Base-by-base conservation (phyloP, 2,113 vertebrate species). In the Ptyas mucosa region DNA sequence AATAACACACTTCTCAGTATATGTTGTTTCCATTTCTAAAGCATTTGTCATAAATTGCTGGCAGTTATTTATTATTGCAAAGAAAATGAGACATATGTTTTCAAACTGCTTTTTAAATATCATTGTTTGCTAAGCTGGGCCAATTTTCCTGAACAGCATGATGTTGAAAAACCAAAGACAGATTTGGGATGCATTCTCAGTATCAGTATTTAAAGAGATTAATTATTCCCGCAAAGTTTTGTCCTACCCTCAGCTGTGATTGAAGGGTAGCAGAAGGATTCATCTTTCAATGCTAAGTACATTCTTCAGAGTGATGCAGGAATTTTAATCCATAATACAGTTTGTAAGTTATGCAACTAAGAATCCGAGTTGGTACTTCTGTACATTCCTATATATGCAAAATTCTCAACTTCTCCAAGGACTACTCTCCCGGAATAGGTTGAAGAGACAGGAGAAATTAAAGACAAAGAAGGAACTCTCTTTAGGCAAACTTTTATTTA, bases 351-450 rank as follows among this genome's bases (percentile, higher is more conserved):
- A 86, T 61, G 5, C 24, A 52, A 51, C n/a, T 34, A 18, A 46
- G 52, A 20, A 29, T 34, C 9, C 26, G 39, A 39, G 5, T 18
- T 61, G 34, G 46, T 5, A 52, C 5, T 64, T 64, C 12, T 94
- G 92, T 85, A 24, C 92, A 89, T 93, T 93, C 55, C 90, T 92
- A 92, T 92, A 93, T 90, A 90, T 54, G n/a, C 51, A 57, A 91
- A 91, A 92, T 69, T 90, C 18, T 18, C 57, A 90, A 23, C 87
- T 23, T 2, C 54, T 95, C 14, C 49, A 93, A 89, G 90, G 93
- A 39, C 93, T 91, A 89, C 8, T n/a, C 81, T 94, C 94, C 90
- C 39, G 94, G 94, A 94, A 93, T 94, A 92, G 93, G 90, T 24
- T 52, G 10, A 89, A n/a, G 89, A 96, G 91, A 87, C 91, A 93